Conservation (phyloP, 2,888 invertebrate species). For the Calameuta filiformis region DNA sequence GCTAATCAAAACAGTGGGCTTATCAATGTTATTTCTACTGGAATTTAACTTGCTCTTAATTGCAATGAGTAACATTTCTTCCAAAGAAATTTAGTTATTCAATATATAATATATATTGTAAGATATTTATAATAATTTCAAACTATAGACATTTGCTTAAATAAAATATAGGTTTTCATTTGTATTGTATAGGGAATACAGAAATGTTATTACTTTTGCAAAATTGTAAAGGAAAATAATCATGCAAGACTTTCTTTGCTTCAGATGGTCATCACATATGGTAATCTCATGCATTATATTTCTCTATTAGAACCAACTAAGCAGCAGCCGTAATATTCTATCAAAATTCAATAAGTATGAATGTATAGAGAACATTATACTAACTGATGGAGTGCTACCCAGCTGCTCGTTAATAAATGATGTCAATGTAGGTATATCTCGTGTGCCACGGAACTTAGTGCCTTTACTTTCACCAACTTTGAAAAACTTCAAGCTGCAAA, state of each 20-base stretch:
- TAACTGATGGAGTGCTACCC: conserved; percentile 59
- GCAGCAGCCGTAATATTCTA: background rate
- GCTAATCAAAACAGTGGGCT: too few species aligned
- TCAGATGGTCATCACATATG: too few species aligned
- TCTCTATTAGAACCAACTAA: background rate
- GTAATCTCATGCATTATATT: background rate
- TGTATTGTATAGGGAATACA: background rate
- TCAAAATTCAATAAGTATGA: background rate
- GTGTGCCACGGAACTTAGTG: conserved; percentile 80
- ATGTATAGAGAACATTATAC: conserved; percentile 5
- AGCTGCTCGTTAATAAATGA: conserved; percentile 82
- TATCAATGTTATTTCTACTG: too few species aligned
- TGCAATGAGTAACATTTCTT: too few species aligned
- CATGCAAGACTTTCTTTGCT: background rate
- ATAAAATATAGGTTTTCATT: background rate
- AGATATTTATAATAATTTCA: background rate
- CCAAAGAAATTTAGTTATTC: too few species aligned
- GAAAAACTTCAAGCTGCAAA: conserved; percentile 79
- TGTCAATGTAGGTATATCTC: conserved; percentile 81
- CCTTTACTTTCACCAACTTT: conserved; percentile 75
- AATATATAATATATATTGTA: too few species aligned
- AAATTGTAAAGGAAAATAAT: background rate
- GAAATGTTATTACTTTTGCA: background rate
- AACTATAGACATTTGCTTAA: background rate
- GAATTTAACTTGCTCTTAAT: too few species aligned